Evolutionary conservation across 1,140 invertebrate genomes (phyloP), one percentile per base, ranked within the genome.

Genomic region (Drosophila sucinea): DNA sequence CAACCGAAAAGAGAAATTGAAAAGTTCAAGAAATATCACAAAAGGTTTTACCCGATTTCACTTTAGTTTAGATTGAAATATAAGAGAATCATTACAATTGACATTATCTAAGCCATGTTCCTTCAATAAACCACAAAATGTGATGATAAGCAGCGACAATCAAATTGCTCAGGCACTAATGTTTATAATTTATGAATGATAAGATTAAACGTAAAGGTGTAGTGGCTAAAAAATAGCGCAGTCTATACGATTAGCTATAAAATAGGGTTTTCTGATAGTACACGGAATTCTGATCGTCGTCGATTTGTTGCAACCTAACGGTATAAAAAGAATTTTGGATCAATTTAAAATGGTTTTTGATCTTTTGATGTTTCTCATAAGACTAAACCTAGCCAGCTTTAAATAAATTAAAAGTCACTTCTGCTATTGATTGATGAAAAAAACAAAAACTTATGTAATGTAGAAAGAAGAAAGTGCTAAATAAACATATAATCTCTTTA

Each of bases 181-280:
- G 73, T 38, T 70, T 51, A 29, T 76, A 76, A 64, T 56, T 77
- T 44, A 70, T 60, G 32, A 7, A 6, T 29, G 78, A 85, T 81
- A 60, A 81, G 82, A 85, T 82, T 66, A 51, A 51, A 51, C 6
- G 23, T 56, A 5, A 8, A 3, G 11, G n/a, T n/a, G 29, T 23
- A 40, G 40, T 61, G 38, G 4, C 51, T 8, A 25, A 47, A 47
- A 40, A 27, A 60, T 51, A 3, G 40, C 27, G 25, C 47, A 47
- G 62, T 32, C 57, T 66, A 33, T 56, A 47, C 35, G 54, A 75
- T 77, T 66, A 66, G 27, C 17, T 40, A 41, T 56, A 56, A 66
- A 63, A 66, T 74, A 70, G 32, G 54, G 33, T 40, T 41, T 51
- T 25, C 2, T 38, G 27, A 60, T 66, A 3, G 1, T 40, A 11